Conservation (phyloP, 1,140 invertebrate species). For the Cotesia glomerata region DNA sequence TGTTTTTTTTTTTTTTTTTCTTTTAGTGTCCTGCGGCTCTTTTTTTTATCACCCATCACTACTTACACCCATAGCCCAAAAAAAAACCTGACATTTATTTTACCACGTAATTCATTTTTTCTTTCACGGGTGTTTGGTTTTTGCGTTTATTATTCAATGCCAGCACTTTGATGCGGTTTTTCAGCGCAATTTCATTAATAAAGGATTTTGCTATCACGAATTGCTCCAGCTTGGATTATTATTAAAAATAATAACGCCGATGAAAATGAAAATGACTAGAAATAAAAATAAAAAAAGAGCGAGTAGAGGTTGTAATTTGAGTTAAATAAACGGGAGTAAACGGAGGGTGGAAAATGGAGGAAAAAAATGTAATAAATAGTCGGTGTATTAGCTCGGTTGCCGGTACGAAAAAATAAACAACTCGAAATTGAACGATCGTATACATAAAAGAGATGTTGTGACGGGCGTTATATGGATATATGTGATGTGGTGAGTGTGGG, state of each 20-base stretch:
- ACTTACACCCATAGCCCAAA: too few species aligned
- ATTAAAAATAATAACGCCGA: neutral
- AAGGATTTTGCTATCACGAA: neutral
- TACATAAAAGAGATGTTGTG: neutral
- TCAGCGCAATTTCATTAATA: too few species aligned
- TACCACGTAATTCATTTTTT: too few species aligned
- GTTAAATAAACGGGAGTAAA: neutral
- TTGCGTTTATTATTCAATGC: too few species aligned
- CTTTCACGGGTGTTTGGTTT: too few species aligned
- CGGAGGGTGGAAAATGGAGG: neutral
- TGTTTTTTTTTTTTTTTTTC: neutral
- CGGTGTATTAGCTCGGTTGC: conserved; percentile 17
- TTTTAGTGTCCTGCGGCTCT: too few species aligned
- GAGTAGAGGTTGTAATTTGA: conserved; percentile 2
- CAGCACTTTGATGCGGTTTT: too few species aligned
- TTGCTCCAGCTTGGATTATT: neutral
- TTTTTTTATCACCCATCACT: too few species aligned
- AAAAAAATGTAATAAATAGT: conserved; percentile 21
- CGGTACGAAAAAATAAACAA: conserved; percentile 18
- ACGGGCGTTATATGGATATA: neutral
- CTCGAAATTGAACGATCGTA: neutral
- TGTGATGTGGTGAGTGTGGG: neutral
- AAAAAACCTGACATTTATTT: too few species aligned
- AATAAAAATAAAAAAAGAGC: neutral
- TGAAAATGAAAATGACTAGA: neutral